Percentiles rank a stretch among this genome's conserved stretches.
Evolutionary conservation across 2,797 vertebrate species (phyloP).

Genomic region (Triplophysa yarkandensis): DNA sequence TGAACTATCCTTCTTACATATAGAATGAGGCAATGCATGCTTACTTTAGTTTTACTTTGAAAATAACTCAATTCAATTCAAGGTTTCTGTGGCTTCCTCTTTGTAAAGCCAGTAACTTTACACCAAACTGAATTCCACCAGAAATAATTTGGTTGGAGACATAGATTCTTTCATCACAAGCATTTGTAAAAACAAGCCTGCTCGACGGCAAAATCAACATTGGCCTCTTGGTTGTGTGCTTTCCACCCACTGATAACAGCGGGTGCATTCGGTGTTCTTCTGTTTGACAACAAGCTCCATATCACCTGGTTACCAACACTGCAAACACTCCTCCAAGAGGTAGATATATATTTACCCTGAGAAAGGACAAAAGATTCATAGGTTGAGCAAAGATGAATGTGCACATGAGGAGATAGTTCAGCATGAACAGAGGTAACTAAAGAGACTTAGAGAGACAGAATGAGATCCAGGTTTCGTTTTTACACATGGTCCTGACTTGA

Average conservation of each 20-base stretch:
- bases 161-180: neutral
- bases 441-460: neutral
- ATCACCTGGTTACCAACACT: conserved; percentile 44
- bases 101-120: neutral
- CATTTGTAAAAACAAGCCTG: conserved; percentile 4
- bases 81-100: neutral
- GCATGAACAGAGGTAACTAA: neutral
- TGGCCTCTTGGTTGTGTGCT: conserved; percentile 10
- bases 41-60: conserved; percentile 26
- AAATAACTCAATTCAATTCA: neutral
- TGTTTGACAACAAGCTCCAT: conserved; percentile 30
- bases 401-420: neutral
- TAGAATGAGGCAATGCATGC: neutral
- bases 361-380: conserved; percentile 14
- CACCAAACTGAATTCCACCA: conserved; percentile 1
- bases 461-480: conserved; percentile 3
- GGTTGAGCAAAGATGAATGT: conserved; percentile 1
- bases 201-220: conserved; percentile 32
- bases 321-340: conserved; percentile 41
- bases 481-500: conserved; percentile 34
- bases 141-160: neutral
- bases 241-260: conserved; percentile 19
- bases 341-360: conserved; percentile 29
- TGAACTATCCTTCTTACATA: neutral
- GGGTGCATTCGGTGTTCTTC: conserved; percentile 21